These are phyloP conservation scores for Eulithis prunata DNA, from an alignment of 2,888 invertebrate genomes.

Conservation along the genomic window DNA sequence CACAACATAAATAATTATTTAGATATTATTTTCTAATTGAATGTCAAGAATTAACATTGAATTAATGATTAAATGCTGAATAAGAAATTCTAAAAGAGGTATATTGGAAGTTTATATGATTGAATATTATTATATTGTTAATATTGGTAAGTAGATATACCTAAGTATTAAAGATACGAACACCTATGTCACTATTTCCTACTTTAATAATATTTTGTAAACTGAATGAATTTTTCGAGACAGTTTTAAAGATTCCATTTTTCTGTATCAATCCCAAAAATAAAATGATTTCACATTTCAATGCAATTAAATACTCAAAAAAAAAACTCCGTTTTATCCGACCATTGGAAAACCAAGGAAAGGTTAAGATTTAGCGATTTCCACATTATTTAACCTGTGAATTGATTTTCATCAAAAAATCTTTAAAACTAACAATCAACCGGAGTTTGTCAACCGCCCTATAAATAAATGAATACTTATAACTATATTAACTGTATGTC, in stretches of 20 bases:
- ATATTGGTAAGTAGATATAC: not conserved
- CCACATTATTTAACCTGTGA: not conserved
- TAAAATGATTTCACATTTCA: no score
- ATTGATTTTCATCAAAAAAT: no score
- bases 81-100: slow-evolving; percentile 10
- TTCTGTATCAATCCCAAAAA: no score
- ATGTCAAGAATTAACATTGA: slow-evolving; percentile 25
- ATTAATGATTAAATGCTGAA: slow-evolving; percentile 35
- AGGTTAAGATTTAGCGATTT: not conserved
- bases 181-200: slow-evolving; percentile 17
- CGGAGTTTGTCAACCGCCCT: slow-evolving; percentile 42
- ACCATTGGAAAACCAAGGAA: not conserved
- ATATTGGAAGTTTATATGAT: slow-evolving; percentile 13
- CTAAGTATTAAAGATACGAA: not conserved
- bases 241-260: no score
- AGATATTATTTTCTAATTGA: slow-evolving; percentile 30
- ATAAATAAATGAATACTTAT: slow-evolving; percentile 44
- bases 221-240: not conserved
- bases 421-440: slow-evolving; percentile 15
- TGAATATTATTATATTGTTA: slow-evolving; percentile 8
- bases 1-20: slow-evolving; percentile 39
- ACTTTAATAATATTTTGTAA: slow-evolving; percentile 13
- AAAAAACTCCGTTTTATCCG: not conserved
- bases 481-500: slow-evolving; percentile 51
- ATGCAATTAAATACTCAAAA: not conserved